phyloP scores from a whole-genome alignment of 2,888 invertebrate species.

The Cryptocephalus primarius region DNA sequence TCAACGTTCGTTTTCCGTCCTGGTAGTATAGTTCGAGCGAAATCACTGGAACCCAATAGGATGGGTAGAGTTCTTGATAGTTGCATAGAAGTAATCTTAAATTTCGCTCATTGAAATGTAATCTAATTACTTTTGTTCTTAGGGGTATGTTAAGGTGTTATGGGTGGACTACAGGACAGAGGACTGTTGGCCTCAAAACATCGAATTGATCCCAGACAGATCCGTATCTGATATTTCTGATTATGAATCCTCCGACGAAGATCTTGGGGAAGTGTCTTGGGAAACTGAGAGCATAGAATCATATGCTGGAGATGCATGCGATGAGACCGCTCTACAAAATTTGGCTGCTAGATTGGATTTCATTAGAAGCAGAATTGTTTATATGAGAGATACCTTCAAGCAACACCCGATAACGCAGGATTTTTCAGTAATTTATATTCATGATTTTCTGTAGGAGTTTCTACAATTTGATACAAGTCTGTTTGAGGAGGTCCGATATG shows the following conservation, averaged over 20 bases:
- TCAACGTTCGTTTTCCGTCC: constrained; percentile 89
- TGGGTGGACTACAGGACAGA: constrained; percentile 82
- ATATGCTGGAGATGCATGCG: constrained; percentile 43
- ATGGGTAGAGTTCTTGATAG: constrained; percentile 81
- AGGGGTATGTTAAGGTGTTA: constrained; percentile 76
- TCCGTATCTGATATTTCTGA: constrained; percentile 68
- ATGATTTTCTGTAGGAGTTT: too few relatives aligned
- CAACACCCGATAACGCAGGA: constrained; percentile 66
- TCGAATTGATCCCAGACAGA: constrained; percentile 57
- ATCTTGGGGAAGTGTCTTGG: constrained; percentile 48
- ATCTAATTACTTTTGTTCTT: constrained; percentile 4
- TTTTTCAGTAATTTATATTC: constrained; percentile 43
- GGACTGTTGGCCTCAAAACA: constrained; percentile 82
- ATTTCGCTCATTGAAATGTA: neutral
- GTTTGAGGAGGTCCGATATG: too few relatives aligned
- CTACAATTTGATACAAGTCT: too few relatives aligned
- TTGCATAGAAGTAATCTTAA: constrained; percentile 49
- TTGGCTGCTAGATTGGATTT: constrained; percentile 55
- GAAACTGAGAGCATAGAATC: constrained; percentile 63
- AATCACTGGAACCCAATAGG: constrained; percentile 25
- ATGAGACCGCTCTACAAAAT: constrained; percentile 40
- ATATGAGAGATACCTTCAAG: constrained; percentile 67
- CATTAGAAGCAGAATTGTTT: constrained; percentile 30
- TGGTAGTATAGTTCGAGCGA: constrained; percentile 76
- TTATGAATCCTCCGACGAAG: constrained; percentile 20